A percentile compares a stretch with the other conserved stretches of the same genome.
Conservation (phyloP, 2,888 invertebrate species). For the Zele albiditarsus region DNA sequence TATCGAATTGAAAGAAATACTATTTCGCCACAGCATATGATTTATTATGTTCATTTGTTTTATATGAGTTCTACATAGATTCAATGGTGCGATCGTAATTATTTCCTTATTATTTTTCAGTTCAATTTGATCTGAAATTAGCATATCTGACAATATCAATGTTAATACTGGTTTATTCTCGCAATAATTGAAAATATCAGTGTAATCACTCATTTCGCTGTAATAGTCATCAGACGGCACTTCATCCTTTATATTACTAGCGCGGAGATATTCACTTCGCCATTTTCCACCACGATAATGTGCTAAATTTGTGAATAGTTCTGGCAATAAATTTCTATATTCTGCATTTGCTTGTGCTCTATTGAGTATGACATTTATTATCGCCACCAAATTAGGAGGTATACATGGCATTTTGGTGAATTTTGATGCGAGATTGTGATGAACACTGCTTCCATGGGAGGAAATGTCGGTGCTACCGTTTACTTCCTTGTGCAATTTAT, state of each 20-base stretch:
- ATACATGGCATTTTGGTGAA: constrained; percentile 61
- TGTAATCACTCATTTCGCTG: not conserved
- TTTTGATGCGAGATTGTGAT: constrained; percentile 43
- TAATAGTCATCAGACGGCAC: not conserved
- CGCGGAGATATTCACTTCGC: not conserved
- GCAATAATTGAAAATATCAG: constrained; percentile 23
- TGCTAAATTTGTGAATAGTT: constrained; percentile 52
- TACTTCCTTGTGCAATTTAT: constrained; percentile 54
- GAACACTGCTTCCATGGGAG: not conserved
- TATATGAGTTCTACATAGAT: constrained; percentile 74
- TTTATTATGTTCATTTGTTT: constrained; percentile 74
- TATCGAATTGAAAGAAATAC: constrained; percentile 74
- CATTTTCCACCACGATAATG: constrained; percentile 12
- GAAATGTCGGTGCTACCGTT: not conserved
- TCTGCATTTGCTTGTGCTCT: constrained; percentile 36
- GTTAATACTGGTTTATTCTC: constrained; percentile 33
- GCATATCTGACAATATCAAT: constrained; percentile 25
- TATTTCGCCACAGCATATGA: constrained; percentile 78
- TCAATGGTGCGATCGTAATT: constrained; percentile 72
- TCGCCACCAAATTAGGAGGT: constrained; percentile 58
- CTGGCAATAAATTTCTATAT: constrained; percentile 51
- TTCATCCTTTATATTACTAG: not conserved
- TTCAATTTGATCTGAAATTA: not conserved
- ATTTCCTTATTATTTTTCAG: constrained; percentile 49
- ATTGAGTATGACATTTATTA: constrained; percentile 53